Base-by-base conservation (phyloP, 2,888 invertebrate genomes). In the Xylota sylvarum region DNA sequence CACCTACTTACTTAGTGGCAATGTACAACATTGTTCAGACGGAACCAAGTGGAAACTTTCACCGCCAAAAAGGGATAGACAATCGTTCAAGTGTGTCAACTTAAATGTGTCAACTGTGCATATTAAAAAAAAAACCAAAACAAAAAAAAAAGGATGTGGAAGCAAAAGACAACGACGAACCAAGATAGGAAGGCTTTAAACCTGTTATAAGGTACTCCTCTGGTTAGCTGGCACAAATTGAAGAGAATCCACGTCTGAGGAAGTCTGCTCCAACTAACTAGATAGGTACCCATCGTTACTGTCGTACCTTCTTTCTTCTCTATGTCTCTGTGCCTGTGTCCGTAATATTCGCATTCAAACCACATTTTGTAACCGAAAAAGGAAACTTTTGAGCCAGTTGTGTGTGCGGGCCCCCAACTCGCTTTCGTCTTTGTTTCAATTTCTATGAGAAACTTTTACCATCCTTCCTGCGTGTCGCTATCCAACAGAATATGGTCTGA, bases 21-120 rank as follows among this genome's bases (percentile, higher is more conserved):
- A 72, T 73, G 83, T 78, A 73, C 48, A 78, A 73, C 84, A 70
- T 80, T 86, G 72, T 77, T 81, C 72, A 77, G 65, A 67, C 60
- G 72, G 82, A 82, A 80, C 81, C 30, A 86, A 73, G 86, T 62
- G 77, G 72, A 77, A 81, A 73, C 58, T 69, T 80, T 67, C 12
- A 72, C 46, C 81, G 40, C 73, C 73, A 69, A 81, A 69, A 77
- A 56, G 69, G 73, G 62, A 82, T 72, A 86, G 86, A 78, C 73
- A 86, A 78, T 86, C 86, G 82, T 86, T 86, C 86, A 81, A 81
- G 81, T 86, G 85, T 86, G 81, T 86, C 86, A 86, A 81, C 86
- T 81, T 81, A 81, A 86, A 86, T 81, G 86, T 86, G 86, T 86
- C 82, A 86, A 86, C 77, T 72, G 80, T 60, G 85, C 72, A 81